phyloP scores from a whole-genome alignment of 1,140 invertebrate genomes.

The Cotesia vestalis region DNA sequence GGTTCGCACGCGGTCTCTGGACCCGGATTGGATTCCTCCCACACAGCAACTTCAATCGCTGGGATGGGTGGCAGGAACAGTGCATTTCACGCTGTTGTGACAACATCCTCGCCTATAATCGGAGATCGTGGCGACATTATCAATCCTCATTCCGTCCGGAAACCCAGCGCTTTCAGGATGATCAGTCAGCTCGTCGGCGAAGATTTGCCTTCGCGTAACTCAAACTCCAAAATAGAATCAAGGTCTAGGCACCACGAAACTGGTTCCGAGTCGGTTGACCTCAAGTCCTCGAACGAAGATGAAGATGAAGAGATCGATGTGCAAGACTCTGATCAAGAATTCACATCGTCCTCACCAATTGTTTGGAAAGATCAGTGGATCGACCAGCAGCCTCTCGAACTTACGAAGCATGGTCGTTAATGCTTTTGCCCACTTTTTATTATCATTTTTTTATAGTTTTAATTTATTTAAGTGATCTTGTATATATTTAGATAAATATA shows the following conservation, averaged over 20 bases:
- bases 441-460: background rate
- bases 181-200: slow-evolving; percentile 61
- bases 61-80: slow-evolving; percentile 87
- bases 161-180: slow-evolving; percentile 61
- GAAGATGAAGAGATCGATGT: slow-evolving; percentile 78
- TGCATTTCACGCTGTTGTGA: slow-evolving; percentile 79
- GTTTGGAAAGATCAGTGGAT: slow-evolving; percentile 61
- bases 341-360: slow-evolving; percentile 38
- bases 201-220: slow-evolving; percentile 55
- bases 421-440: background rate
- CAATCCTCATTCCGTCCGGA: slow-evolving; percentile 45
- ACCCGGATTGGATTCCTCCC: slow-evolving; percentile 54
- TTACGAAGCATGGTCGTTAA: slow-evolving; percentile 65
- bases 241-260: slow-evolving; percentile 52
- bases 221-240: slow-evolving; percentile 59
- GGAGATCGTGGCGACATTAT: slow-evolving; percentile 34
- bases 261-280: slow-evolving; percentile 28
- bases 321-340: slow-evolving; percentile 72
- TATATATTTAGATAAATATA: no score
- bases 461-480: no score
- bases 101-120: slow-evolving; percentile 44
- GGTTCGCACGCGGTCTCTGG: slow-evolving; percentile 54
- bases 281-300: slow-evolving; percentile 58
- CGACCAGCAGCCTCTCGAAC: slow-evolving; percentile 62
- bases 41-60: slow-evolving; percentile 55